phyloP scores from a whole-genome alignment of 2,888 invertebrate species.

The Diplazon laetatorius region DNA sequence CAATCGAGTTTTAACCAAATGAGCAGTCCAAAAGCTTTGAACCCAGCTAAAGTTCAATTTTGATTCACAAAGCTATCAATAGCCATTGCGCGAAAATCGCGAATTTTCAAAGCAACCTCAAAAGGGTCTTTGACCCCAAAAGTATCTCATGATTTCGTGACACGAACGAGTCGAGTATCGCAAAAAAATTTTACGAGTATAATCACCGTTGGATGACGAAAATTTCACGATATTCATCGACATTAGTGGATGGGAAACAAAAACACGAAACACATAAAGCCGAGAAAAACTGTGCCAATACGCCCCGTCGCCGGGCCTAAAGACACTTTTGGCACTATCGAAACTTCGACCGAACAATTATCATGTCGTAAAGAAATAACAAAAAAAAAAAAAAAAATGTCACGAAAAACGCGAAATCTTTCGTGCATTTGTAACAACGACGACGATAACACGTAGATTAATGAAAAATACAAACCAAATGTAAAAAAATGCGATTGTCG shows the following conservation, averaged over 20 bases:
- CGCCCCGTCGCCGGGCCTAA: background rate
- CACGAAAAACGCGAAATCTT: background rate
- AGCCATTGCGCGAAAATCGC: background rate
- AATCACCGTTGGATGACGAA: too few species aligned
- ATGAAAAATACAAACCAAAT: conserved; percentile 30
- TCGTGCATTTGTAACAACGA: background rate
- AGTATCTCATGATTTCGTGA: background rate
- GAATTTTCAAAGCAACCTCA: background rate
- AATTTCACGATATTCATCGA: background rate
- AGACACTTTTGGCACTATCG: background rate
- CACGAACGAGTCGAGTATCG: background rate
- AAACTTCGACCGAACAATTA: background rate
- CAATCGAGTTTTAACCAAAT: background rate
- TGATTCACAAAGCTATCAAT: too few species aligned
- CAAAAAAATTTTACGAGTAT: background rate
- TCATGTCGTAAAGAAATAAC: background rate
- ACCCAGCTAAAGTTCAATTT: too few species aligned
- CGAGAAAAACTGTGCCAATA: background rate
- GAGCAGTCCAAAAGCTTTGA: too few species aligned
- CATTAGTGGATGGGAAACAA: background rate
- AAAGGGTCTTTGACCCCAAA: background rate
- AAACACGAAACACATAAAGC: background rate
- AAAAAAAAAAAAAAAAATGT: background rate
- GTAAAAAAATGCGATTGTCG: conserved; percentile 35
- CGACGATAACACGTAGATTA: background rate